phyloP scores from a whole-genome alignment of 2,888 invertebrate species.

The Drosophila barbarae region DNA sequence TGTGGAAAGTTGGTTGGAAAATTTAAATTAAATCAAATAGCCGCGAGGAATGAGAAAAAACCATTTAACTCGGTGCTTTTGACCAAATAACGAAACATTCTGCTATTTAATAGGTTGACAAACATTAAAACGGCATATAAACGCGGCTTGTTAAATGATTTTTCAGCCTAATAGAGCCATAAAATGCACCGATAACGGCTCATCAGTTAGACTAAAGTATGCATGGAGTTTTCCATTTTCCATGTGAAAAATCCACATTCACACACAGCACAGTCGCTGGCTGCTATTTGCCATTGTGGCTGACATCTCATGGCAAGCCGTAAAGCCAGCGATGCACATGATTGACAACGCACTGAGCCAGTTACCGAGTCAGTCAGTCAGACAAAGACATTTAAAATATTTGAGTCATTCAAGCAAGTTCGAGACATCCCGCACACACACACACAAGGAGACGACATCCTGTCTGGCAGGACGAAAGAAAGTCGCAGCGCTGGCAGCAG shows the following conservation, averaged over 20 bases:
- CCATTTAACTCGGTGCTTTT: conserved; percentile 12
- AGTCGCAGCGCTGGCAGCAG: conserved; percentile 17
- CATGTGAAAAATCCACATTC: neutral
- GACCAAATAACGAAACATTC: conserved; percentile 16
- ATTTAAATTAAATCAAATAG: conserved; percentile 46
- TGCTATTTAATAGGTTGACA: conserved; percentile 27
- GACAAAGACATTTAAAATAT: conserved; percentile 52
- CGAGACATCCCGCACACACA: conserved; percentile 37
- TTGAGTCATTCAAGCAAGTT: conserved; percentile 59
- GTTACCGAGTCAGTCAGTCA: conserved; percentile 44
- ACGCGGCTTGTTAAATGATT: conserved; percentile 17
- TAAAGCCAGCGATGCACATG: conserved; percentile 64
- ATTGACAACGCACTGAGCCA: conserved; percentile 60
- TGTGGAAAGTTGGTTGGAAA: conserved; percentile 2
- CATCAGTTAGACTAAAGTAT: conserved; percentile 11
- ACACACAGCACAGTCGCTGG: neutral
- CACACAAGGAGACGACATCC: conserved; percentile 21
- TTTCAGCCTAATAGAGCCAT: conserved; percentile 44
- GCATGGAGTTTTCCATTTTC: conserved; percentile 15
- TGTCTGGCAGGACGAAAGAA: conserved; percentile 33
- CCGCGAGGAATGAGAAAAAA: conserved; percentile 29
- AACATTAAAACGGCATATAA: conserved; percentile 13
- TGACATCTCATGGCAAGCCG: conserved; percentile 42
- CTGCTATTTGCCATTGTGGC: conserved; percentile 37
- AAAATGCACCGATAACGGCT: conserved; percentile 44